Evolutionary conservation across 2,888 invertebrate species (phyloP).

Genomic region (Eupithecia subfuscata): DNA sequence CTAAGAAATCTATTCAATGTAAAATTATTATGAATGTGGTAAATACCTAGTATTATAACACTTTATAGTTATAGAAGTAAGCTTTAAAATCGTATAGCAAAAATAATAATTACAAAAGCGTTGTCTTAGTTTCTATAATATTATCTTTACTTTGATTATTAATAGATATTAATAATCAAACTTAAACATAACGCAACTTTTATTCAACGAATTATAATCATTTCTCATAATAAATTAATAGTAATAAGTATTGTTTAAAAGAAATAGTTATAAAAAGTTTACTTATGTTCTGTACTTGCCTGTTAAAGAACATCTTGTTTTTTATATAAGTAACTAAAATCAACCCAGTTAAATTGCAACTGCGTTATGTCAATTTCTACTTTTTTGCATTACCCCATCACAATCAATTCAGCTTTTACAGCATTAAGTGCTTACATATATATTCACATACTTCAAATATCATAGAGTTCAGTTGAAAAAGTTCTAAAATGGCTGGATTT

Average conservation of each 20-base stretch:
- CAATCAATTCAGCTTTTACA: background rate
- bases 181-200: background rate
- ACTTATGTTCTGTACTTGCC: background rate
- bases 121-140: background rate
- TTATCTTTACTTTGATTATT: background rate
- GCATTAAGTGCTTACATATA: background rate
- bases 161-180: background rate
- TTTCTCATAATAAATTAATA: slow-evolving; percentile 1
- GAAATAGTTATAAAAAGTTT: background rate
- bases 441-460: background rate
- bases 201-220: background rate
- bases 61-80: slow-evolving; percentile 7
- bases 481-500: background rate
- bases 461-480: background rate
- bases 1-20: background rate
- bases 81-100: slow-evolving; percentile 16
- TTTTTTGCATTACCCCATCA: background rate
- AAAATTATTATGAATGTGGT: background rate
- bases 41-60: background rate
- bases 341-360: background rate
- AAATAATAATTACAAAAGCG: slow-evolving; percentile 11
- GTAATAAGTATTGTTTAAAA: background rate
- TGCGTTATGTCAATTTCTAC: background rate
- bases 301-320: background rate
- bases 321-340: background rate